Evolutionary conservation across 2,113 vertebrate species (phyloP).

Genomic region (Ictalurus furcatus): DNA sequence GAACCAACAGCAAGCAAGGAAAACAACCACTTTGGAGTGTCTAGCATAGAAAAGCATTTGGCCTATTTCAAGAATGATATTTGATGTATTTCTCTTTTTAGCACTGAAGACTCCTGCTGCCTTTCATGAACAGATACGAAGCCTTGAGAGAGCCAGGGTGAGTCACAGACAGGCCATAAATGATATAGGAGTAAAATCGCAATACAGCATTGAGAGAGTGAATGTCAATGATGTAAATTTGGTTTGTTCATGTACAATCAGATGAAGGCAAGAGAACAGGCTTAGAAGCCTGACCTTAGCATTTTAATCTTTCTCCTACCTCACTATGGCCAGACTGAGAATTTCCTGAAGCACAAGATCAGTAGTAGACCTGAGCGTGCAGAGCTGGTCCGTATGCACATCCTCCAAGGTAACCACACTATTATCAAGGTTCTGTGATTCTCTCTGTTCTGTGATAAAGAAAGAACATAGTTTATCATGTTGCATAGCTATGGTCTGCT

Average conservation of each 20-base stretch:
- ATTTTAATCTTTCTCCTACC: neutral
- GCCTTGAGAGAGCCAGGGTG: constrained; percentile 94
- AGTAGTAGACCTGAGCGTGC: constrained; percentile 92
- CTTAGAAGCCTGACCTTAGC: neutral
- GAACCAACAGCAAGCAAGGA: neutral
- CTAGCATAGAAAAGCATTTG: neutral
- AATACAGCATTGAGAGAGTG: neutral
- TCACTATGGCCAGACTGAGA: constrained; percentile 83
- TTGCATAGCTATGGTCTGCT: neutral
- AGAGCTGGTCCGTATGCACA: constrained; percentile 98
- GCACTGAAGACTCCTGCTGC: constrained; percentile 93
- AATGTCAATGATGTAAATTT: neutral
- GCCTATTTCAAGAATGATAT: constrained; percentile 20
- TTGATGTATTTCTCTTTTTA: constrained; percentile 59
- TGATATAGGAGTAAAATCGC: too few relatives aligned
- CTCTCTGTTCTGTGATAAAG: neutral
- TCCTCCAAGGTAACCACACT: constrained; percentile 85
- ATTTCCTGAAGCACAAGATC: constrained; percentile 98
- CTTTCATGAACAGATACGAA: constrained; percentile 95
- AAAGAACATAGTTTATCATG: neutral
- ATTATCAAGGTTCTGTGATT: neutral
- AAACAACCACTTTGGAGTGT: neutral
- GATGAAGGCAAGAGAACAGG: neutral
- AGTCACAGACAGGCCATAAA: constrained; percentile 53
- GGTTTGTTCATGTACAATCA: neutral